Evolutionary conservation across 2,113 vertebrate species (phyloP).

Genomic region (Garra rufa): DNA sequence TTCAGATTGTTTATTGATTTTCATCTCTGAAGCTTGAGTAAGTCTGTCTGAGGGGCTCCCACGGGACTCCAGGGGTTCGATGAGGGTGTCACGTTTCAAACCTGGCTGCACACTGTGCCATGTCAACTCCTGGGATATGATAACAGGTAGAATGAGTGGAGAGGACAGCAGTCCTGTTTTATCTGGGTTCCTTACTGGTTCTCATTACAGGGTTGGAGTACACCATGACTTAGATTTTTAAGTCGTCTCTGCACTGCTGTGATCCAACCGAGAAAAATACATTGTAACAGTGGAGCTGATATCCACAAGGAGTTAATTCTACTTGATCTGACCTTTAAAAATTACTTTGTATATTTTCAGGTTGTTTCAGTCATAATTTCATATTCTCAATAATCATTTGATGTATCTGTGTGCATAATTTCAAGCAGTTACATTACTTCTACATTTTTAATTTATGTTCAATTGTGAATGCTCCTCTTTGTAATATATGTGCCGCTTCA

Average conservation of each 20-base stretch:
- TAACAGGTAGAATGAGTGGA: conserved; percentile 61
- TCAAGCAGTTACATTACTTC: neutral
- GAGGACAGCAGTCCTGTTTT: conserved; percentile 45
- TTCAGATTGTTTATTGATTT: conserved; percentile 99
- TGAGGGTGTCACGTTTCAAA: conserved; percentile 76
- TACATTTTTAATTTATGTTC: neutral
- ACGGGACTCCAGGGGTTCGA: conserved; percentile 74
- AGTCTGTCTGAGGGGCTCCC: conserved; percentile 88
- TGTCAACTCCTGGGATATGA: conserved; percentile 66
- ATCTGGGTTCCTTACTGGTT: conserved; percentile 44
- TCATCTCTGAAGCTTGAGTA: conserved; percentile 97
- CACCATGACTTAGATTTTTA: conserved; percentile 33
- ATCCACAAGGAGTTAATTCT: neutral
- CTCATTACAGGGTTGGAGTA: conserved; percentile 22
- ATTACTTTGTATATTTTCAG: neutral
- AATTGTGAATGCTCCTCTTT: neutral
- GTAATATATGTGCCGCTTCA: neutral
- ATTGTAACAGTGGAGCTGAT: neutral
- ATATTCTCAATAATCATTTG: neutral
- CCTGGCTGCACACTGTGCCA: conserved; percentile 50
- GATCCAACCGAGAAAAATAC: neutral
- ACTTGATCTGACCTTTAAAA: neutral
- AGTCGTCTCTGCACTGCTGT: neutral
- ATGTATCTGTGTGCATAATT: neutral
- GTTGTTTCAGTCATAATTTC: neutral